Conservation (phyloP, 2,113 vertebrate species). For the Cathartes aura region DNA sequence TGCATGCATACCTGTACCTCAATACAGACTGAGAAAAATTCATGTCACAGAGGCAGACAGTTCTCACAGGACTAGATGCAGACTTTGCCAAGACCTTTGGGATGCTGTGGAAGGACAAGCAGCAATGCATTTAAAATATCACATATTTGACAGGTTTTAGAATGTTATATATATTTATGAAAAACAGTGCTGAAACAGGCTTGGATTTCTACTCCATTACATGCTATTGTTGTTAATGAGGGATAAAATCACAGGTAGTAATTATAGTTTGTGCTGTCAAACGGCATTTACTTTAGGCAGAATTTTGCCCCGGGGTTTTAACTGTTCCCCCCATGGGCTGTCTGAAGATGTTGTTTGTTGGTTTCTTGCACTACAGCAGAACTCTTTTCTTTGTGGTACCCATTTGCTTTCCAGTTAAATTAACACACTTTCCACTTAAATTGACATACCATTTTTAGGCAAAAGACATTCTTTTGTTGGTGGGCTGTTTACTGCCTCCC, state of each 20-base stretch:
- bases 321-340: background rate
- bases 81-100: background rate
- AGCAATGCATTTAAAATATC: background rate
- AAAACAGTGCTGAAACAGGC: background rate
- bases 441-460: background rate
- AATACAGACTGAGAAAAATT: background rate
- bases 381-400: background rate
- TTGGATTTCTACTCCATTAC: background rate
- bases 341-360: background rate
- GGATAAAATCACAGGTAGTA: background rate
- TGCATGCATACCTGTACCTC: background rate
- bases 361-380: background rate
- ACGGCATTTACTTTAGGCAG: background rate
- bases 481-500: background rate
- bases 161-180: background rate
- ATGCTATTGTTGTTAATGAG: background rate
- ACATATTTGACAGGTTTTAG: background rate
- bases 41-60: background rate
- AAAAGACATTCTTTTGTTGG: background rate
- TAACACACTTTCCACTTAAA: background rate
- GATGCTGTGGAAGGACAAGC: background rate
- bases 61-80: background rate
- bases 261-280: background rate
- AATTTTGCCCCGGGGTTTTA: background rate
- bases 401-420: background rate